Base-by-base conservation (phyloP, 2,113 vertebrate genomes). In the Grantiella picta region DNA sequence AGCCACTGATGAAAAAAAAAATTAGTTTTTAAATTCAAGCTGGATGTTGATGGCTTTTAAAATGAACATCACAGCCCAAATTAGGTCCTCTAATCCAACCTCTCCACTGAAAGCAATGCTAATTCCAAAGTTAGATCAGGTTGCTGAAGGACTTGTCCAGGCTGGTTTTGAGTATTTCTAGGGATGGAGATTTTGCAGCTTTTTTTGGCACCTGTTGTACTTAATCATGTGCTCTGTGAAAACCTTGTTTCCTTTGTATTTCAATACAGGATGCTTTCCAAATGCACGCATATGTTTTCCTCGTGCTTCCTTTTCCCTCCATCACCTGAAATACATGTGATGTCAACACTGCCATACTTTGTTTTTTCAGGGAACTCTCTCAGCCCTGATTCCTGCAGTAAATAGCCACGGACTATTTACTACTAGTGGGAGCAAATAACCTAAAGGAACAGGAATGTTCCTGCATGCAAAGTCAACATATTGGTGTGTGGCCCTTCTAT, bases 401-500 rank as follows among this genome's bases (percentile, higher is more conserved):
- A 92, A 59, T 9, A 78, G 35, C 60, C 4, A 4, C 14, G 31
- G 38, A 10, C 15, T n/a, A n/a, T n/a, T n/a, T n/a, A n/a, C n/a
- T n/a, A n/a, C n/a, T 22, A 27, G 15, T 20, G 42, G 35, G 45
- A 72, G 33, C 16, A 52, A n/a, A 31, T 29, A 68, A 53, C 15
- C 23, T 44, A 16, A 73, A 59, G 56, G 38, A 83, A 25, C 14
- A 36, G n/a, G 11, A 86, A 19, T 49, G 66, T 69, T 85, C 63
- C 40, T 50, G 5, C 29, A 35, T 50, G 36, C 24, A 40, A 77
- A 86, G 29, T 49, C 63, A 65, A 9, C 80, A 5, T 49, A 19
- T 14, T 53, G 45, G 40, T 2, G 0, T 0, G 0, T 64, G 45
- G 25, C 63, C 25, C 4, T 0, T 64, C 53, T 68, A 0, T 33